Evolutionary conservation across 2,888 invertebrate genomes (phyloP), one percentile per base, ranked within the genome.

Genomic region (Apamea anceps): DNA sequence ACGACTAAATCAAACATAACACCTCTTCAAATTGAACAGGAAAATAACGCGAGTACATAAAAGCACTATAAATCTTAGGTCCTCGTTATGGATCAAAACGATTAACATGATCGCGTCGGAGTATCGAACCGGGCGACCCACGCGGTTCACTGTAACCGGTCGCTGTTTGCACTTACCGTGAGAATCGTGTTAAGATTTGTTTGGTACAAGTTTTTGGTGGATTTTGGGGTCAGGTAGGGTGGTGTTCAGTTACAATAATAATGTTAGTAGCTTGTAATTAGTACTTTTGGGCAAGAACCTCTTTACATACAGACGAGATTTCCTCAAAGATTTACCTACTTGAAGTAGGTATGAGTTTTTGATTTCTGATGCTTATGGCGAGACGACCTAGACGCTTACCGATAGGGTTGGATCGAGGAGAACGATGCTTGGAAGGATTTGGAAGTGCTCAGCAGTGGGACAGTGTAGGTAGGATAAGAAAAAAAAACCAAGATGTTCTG

Each of bases 51-150:
- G 72, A 82, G 76, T 32, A 73, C 68, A 66, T 79, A 85, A 85
- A 77, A 71, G 32, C 72, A 60, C 37, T 13, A 85, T 85, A 81
- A 85, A 87, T 87, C 87, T 75, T 37, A 62, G 73, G 81, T 81
- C 73, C 87, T 87, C 76, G 79, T 85, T 85, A 87, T 87, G 83
- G 87, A 83, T 79, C 75, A 80, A 70, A 85, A 60, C 80, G 83
- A 87, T 87, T 85, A 87, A 87, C 87, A 65, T 80, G 85, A 83
- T 85, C 85, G 78, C 85, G 76, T 72, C 79, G 85, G 75, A 79
- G 79, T n/a, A 76, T 79, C 82, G 68, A 82, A 86, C 71, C 51
- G 42, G 42, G 62, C 84, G 68, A 79, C 87, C 87, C 77, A 86
- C 87, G 82, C 85, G 73, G 75, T 77, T 79, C 81, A 67, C 75